A percentile compares a stretch with the other conserved stretches of the same genome.
Conservation (phyloP, 2,113 vertebrate genomes). For the Etia nguti region DNA sequence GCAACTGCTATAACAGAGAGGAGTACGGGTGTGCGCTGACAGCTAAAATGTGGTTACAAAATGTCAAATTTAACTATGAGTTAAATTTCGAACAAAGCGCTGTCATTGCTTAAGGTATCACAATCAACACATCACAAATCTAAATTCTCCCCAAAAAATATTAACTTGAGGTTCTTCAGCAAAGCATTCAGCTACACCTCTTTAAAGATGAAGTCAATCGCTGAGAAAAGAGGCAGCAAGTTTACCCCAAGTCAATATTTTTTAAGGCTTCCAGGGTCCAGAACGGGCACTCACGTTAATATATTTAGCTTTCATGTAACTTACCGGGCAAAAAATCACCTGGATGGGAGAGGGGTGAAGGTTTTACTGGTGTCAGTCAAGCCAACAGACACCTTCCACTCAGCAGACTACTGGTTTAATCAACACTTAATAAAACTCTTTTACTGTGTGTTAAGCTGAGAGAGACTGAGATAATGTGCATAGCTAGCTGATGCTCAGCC, state of each 20-base stretch:
- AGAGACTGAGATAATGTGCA: neutral
- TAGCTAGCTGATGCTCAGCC: neutral
- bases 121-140: neutral
- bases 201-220: neutral
- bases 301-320: neutral
- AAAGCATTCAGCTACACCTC: neutral
- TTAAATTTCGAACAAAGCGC: neutral
- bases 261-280: neutral
- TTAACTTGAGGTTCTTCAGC: neutral
- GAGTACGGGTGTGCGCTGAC: neutral
- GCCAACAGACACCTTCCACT: neutral
- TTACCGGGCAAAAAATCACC: slow-evolving; percentile 13
- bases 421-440: neutral
- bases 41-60: neutral
- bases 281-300: neutral
- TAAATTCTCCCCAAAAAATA: neutral
- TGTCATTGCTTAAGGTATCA: neutral
- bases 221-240: neutral
- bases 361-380: slow-evolving; percentile 3
- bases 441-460: neutral
- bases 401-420: neutral
- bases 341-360: neutral
- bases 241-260: neutral
- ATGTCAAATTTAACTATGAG: neutral
- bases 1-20: neutral